These are phyloP conservation scores for Liparis tanakae DNA, from an alignment of 2,797 vertebrate species.

Conservation along the genomic window DNA sequence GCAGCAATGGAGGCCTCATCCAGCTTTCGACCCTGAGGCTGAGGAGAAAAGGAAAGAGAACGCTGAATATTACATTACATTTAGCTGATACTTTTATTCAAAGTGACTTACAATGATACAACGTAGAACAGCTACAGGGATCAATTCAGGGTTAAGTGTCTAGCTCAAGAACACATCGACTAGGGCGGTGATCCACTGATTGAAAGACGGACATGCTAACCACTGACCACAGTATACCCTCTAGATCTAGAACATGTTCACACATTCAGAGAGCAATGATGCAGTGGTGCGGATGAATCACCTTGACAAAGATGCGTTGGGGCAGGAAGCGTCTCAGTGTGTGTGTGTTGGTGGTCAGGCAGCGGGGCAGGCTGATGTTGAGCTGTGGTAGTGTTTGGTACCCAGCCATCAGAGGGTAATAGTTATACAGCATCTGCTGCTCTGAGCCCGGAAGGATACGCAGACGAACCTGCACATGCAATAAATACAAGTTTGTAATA, in stretches of 20 bases:
- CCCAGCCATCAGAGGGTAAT: slow-evolving; percentile 97
- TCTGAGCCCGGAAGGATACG: slow-evolving; percentile 92
- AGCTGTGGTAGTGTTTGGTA: slow-evolving; percentile 95
- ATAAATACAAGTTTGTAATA: too few species aligned
- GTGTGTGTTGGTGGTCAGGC: slow-evolving; percentile 86
- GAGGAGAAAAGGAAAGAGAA: slow-evolving; percentile 52
- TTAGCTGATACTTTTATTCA: too few species aligned
- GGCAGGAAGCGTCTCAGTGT: slow-evolving; percentile 92
- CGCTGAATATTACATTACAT: too few species aligned
- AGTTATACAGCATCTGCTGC: slow-evolving; percentile 97
- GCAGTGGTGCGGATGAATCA: slow-evolving; percentile 52
- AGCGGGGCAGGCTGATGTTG: slow-evolving; percentile 88
- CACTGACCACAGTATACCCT: too few species aligned
- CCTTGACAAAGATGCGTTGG: slow-evolving; percentile 96
- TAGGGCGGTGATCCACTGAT: too few species aligned
- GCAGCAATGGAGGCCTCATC: slow-evolving; percentile 91
- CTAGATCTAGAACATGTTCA: background rate
- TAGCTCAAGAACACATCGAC: too few species aligned
- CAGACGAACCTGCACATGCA: slow-evolving; percentile 87
- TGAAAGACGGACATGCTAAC: too few species aligned
- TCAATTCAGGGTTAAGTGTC: too few species aligned
- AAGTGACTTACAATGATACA: too few species aligned
- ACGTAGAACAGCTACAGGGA: too few species aligned
- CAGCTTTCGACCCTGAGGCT: slow-evolving; percentile 93
- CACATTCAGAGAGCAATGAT: background rate